These are phyloP conservation scores for Brachionus rotundiformis DNA, from an alignment of 1,140 invertebrate species.

Conservation along the genomic window DNA sequence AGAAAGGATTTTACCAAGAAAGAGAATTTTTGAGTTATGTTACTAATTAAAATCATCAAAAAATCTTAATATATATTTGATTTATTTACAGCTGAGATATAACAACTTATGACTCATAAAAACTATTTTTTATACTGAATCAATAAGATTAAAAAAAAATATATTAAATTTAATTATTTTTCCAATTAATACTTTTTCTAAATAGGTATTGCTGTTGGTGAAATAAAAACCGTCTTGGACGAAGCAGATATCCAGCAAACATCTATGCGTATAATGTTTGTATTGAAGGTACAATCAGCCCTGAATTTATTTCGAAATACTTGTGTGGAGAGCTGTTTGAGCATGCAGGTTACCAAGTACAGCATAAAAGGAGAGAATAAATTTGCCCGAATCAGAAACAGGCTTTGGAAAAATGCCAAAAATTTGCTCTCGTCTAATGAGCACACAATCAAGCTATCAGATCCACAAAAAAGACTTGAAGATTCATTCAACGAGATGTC, in stretches of 20 bases:
- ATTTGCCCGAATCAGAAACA: neutral
- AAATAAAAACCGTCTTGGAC: slow-evolving; percentile 44
- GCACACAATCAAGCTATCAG: slow-evolving; percentile 38
- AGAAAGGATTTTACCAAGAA: no score
- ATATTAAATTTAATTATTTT: neutral
- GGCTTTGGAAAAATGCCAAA: slow-evolving; percentile 9
- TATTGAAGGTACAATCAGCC: slow-evolving; percentile 44
- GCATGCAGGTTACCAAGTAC: slow-evolving; percentile 36
- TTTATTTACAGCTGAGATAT: no score
- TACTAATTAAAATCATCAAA: no score
- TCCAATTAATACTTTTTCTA: neutral
- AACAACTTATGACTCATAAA: no score
- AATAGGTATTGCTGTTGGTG: slow-evolving; percentile 50
- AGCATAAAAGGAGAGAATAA: slow-evolving; percentile 27
- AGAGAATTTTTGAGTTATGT: no score
- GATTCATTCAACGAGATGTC: slow-evolving; percentile 45
- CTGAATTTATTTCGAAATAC: slow-evolving; percentile 19
- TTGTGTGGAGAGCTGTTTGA: slow-evolving; percentile 17
- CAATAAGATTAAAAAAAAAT: neutral
- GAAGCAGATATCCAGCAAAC: slow-evolving; percentile 50
- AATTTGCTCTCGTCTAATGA: slow-evolving; percentile 33
- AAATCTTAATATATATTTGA: no score
- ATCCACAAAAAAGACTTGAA: slow-evolving; percentile 50
- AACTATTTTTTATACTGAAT: no score
- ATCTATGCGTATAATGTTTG: slow-evolving; percentile 50